phyloP scores from a whole-genome alignment of 2,888 invertebrate genomes.

The Beris chalybata region DNA sequence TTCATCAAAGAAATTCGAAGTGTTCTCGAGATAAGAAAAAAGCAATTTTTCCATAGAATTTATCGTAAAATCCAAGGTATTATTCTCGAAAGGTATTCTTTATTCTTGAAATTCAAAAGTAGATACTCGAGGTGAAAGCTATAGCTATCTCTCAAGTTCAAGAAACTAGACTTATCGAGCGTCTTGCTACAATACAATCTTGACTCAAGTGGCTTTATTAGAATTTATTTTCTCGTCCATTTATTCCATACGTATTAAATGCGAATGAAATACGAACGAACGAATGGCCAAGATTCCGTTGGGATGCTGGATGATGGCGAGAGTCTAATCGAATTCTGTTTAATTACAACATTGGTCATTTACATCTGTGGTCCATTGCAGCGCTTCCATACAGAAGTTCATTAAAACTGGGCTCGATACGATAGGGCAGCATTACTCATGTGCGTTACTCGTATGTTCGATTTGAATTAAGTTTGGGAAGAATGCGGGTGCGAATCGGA shows the following conservation, averaged over 20 bases:
- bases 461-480: background rate
- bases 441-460: background rate
- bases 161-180: no score
- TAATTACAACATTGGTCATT: conserved; percentile 22
- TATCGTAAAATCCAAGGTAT: background rate
- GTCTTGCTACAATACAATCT: no score
- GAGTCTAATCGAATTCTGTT: conserved; percentile 17
- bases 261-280: no score
- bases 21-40: background rate
- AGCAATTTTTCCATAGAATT: background rate
- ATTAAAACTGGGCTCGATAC: background rate
- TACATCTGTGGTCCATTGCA: conserved; percentile 24
- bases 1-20: background rate
- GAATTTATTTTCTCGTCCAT: no score
- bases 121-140: no score
- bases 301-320: no score
- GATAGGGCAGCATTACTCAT: no score
- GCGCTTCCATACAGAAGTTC: background rate
- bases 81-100: background rate
- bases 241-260: no score
- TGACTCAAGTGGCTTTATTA: no score
- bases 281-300: no score
- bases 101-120: background rate
- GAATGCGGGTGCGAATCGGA: conserved; percentile 16
- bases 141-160: no score